Evolutionary conservation across 2,113 vertebrate genomes (phyloP).

Genomic region (Typhlomys cinereus): DNA sequence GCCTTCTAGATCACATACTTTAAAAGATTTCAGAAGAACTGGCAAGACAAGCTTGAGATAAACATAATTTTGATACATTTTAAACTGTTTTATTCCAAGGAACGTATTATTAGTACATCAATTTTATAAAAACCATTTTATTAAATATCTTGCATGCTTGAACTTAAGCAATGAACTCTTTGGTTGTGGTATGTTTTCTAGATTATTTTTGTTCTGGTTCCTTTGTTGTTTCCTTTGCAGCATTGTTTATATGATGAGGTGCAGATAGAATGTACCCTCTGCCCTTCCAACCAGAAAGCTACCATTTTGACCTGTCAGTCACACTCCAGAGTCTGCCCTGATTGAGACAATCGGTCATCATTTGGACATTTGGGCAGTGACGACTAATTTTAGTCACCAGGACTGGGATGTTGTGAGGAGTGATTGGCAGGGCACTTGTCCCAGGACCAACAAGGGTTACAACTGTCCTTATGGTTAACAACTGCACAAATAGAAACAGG

Average conservation of each 20-base stretch:
- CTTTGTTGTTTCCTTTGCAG: background rate
- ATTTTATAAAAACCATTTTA: constrained; percentile 14
- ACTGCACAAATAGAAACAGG: constrained; percentile 88
- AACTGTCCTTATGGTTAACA: constrained; percentile 84
- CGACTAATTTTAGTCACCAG: constrained; percentile 82
- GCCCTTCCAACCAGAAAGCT: constrained; percentile 79
- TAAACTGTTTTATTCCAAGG: constrained; percentile 5
- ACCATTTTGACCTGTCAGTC: constrained; percentile 77
- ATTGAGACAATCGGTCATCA: constrained; percentile 72
- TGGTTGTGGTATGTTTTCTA: constrained; percentile 15
- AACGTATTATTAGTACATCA: constrained; percentile 27
- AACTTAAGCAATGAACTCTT: background rate
- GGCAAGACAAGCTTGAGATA: background rate
- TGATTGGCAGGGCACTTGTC: constrained; percentile 84
- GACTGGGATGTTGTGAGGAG: constrained; percentile 71
- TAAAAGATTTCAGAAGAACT: constrained; percentile 38
- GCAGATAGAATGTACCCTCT: constrained; percentile 66
- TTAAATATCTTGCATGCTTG: constrained; percentile 13
- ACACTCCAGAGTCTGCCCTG: constrained; percentile 70
- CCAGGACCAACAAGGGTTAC: constrained; percentile 83
- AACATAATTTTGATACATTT: constrained; percentile 15
- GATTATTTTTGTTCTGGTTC: constrained; percentile 71
- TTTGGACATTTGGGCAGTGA: constrained; percentile 79
- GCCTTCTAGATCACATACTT: background rate
- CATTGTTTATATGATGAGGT: constrained; percentile 58